These are phyloP conservation scores for Agrochola circellaris DNA, from an alignment of 2,888 invertebrate genomes.

Conservation along the genomic window DNA sequence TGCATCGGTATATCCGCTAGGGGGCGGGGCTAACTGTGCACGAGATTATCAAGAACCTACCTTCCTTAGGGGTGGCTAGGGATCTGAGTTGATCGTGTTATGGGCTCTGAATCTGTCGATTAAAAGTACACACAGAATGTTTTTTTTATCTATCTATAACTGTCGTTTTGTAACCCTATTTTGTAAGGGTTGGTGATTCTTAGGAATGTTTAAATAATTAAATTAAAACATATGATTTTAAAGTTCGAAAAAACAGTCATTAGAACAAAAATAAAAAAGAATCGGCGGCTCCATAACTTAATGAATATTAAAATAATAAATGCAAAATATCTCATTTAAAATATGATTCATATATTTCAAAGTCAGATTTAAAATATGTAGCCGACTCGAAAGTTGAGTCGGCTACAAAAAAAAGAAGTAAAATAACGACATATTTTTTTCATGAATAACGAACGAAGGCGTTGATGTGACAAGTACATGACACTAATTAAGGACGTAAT, in stretches of 20 bases:
- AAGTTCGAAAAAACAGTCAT: background rate
- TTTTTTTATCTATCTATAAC: background rate
- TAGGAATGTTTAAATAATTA: background rate
- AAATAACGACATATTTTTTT: conserved; percentile 62
- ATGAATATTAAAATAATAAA: conserved; percentile 41
- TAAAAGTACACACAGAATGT: background rate
- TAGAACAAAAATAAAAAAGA: conserved; percentile 1
- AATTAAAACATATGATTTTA: background rate
- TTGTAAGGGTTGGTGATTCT: background rate
- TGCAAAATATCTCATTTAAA: conserved; percentile 56
- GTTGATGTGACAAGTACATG: conserved; percentile 80
- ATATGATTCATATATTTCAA: conserved; percentile 59
- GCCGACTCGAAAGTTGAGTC: conserved; percentile 39
- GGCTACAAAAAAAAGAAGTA: conserved; percentile 33
- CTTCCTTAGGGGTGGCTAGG: conserved; percentile 19
- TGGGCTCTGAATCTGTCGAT: background rate
- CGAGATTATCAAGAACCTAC: conserved; percentile 38
- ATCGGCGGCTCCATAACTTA: conserved; percentile 4
- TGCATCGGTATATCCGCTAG: conserved; percentile 53
- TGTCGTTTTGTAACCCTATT: background rate
- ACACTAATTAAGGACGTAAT: conserved; percentile 79
- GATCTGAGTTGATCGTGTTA: background rate
- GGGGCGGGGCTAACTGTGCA: conserved; percentile 51
- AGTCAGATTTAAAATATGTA: conserved; percentile 57
- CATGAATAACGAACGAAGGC: conserved; percentile 70